Evolutionary conservation across 2,888 invertebrate genomes (phyloP), one percentile per base, ranked within the genome.

Genomic region (Plagodis pulveraria): DNA sequence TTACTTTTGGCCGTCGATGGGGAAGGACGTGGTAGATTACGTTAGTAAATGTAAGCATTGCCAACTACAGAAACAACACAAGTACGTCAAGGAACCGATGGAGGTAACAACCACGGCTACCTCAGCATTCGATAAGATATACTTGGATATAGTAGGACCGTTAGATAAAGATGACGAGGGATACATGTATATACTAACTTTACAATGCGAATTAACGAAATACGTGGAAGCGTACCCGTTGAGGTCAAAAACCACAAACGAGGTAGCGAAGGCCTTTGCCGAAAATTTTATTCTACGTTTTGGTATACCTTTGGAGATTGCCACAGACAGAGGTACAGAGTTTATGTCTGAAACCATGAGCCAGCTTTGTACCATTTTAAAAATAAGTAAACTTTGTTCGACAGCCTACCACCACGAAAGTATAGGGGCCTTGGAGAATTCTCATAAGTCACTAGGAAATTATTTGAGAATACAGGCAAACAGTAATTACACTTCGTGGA

Each of bases 351-450:
- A 5, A 2, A 8, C 9, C 2, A 33, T 45, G 32, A 2, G 32
- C 5, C 6, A 45, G 42, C 6, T 42, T 49, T 48, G 36, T 38
- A 38, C 36, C 22, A 6, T 50, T 40, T 33, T 50, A 33, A 10
- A 50, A 33, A 50, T 50, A 6, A 11, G 7, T 6, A 9, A 50
- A n/a, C 7, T 41, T 6, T n/a, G 33, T 10, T 50, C 50, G 5
- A 50, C 50, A 6, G 41, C 50, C 5, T 50, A 50, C 22, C 50
- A 50, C 38, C 40, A 50, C 7, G n/a, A 50, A n/a, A 40, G 40
- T 5, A 50, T 50, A 1, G 50, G 50, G 5, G 40, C 50, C 10
- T 10, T 50, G n/a, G n/a, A n/a, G n/a, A n/a, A n/a, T n/a, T n/a
- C n/a, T n/a, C n/a, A n/a, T n/a, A n/a, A n/a, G n/a, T n/a, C n/a